Evolutionary conservation across 2,797 vertebrate species (phyloP).

Genomic region (Petrocephalus schoutedeni): DNA sequence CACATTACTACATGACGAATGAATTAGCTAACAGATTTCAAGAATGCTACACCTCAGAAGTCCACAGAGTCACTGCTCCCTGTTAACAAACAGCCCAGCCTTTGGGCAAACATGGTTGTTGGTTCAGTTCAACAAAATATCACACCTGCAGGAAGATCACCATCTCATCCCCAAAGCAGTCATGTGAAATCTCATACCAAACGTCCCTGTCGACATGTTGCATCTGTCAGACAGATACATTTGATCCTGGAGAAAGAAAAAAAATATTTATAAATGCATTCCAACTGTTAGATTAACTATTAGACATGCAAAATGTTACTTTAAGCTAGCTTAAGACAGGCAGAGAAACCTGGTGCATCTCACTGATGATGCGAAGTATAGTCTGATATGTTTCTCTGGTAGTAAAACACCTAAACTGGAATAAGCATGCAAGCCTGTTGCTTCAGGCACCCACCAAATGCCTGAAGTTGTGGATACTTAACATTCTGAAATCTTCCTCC

Average conservation of each 20-base stretch:
- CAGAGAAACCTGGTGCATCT: background rate
- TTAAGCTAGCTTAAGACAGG: background rate
- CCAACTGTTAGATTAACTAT: background rate
- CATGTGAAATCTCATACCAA: background rate
- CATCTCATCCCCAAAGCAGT: background rate
- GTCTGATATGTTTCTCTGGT: background rate
- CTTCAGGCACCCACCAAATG: background rate
- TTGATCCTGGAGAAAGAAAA: background rate
- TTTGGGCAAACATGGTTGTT: background rate
- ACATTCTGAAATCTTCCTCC: background rate
- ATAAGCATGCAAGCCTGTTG: background rate
- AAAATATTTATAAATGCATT: background rate
- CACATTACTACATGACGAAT: background rate
- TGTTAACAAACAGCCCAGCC: slow-evolving; percentile 21
- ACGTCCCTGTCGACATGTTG: background rate
- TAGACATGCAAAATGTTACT: background rate
- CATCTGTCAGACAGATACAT: background rate
- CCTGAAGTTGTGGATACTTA: background rate
- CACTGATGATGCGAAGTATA: background rate
- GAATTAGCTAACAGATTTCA: background rate
- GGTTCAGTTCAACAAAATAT: background rate
- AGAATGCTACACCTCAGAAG: background rate
- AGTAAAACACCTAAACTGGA: background rate
- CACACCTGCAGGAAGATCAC: background rate
- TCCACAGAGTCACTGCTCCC: slow-evolving; percentile 7